Evolutionary conservation across 2,888 invertebrate species (phyloP).

Genomic region (Rhopalosiphum nymphaeae): DNA sequence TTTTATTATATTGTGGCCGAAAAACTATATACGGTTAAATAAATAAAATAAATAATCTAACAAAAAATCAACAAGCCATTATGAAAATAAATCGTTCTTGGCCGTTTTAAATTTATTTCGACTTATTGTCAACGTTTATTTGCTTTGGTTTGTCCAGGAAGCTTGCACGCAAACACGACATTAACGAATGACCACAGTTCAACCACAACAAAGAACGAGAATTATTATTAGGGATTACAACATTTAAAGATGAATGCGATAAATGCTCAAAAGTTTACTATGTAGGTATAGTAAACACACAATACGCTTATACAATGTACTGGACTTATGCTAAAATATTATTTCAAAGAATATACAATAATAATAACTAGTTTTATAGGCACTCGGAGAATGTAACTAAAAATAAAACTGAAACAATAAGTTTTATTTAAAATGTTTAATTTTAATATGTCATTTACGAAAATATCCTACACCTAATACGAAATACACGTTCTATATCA

Average conservation of each 20-base stretch:
- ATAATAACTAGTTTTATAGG: background rate
- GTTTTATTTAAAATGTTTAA: background rate
- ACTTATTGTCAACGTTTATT: slow-evolving; percentile 7
- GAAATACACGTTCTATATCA: background rate
- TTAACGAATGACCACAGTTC: background rate
- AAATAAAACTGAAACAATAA: background rate
- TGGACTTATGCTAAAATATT: background rate
- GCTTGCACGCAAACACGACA: background rate
- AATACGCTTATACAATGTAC: background rate
- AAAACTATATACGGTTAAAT: background rate
- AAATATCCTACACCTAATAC: background rate
- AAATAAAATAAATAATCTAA: slow-evolving; percentile 17
- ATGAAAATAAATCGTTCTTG: background rate
- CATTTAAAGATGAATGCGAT: background rate
- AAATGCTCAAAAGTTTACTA: background rate
- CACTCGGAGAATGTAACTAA: background rate
- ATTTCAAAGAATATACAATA: background rate
- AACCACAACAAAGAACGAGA: slow-evolving; percentile 23
- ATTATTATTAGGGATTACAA: background rate
- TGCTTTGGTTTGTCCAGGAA: background rate
- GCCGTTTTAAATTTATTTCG: background rate
- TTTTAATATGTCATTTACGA: background rate
- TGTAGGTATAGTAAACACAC: background rate
- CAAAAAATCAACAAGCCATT: background rate
- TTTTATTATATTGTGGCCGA: slow-evolving; percentile 15